Evolutionary conservation across 2,113 vertebrate genomes (phyloP).

Genomic region (Pomatorhinus ruficollis): DNA sequence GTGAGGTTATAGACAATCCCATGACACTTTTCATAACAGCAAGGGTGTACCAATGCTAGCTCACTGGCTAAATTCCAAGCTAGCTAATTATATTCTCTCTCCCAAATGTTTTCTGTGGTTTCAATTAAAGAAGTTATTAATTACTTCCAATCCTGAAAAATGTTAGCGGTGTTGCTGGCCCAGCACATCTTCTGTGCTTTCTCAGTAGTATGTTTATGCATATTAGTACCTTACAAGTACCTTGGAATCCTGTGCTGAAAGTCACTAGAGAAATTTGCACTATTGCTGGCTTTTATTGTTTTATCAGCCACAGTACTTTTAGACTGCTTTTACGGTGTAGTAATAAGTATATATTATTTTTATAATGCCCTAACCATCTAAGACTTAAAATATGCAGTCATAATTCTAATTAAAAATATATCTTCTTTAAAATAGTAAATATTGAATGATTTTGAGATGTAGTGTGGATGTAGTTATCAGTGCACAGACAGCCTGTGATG

Average conservation of each 20-base stretch:
- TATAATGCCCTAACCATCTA: background rate
- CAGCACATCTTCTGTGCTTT: background rate
- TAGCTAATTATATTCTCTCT: constrained; percentile 28
- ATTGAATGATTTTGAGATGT: background rate
- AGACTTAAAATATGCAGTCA: background rate
- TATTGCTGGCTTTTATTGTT: background rate
- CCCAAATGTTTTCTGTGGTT: constrained; percentile 21
- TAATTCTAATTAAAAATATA: background rate
- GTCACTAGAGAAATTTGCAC: background rate
- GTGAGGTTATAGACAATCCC: background rate
- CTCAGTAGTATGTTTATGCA: background rate
- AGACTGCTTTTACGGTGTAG: background rate
- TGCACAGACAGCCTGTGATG: background rate
- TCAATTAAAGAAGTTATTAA: constrained; percentile 60
- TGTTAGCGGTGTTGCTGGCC: background rate
- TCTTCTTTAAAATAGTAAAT: background rate
- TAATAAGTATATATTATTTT: background rate
- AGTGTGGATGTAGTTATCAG: background rate
- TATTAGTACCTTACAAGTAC: background rate
- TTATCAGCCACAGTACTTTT: background rate
- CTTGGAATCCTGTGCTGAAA: background rate
- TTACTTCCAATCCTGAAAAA: constrained; percentile 1
- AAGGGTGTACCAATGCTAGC: background rate
- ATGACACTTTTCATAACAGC: background rate
- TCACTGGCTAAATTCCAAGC: constrained; percentile 22